phyloP scores from a whole-genome alignment of 2,113 vertebrate species.

The Chloropsis hardwickii region DNA sequence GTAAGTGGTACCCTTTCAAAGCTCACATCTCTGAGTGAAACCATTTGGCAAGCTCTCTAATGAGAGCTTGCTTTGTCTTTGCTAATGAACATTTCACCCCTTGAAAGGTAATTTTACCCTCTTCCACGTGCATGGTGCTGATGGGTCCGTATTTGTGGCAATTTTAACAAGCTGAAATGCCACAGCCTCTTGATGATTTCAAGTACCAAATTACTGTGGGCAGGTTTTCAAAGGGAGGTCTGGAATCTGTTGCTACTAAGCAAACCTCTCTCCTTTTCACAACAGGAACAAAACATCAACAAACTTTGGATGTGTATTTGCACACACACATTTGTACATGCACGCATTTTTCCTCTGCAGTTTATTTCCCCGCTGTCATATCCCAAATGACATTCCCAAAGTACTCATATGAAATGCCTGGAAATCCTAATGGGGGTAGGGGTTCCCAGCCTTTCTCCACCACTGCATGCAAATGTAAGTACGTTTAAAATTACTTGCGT shows the following conservation, averaged over 20 bases:
- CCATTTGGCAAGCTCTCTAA: not conserved
- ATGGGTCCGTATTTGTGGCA: fast-evolving
- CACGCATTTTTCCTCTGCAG: not conserved
- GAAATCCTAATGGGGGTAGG: not conserved
- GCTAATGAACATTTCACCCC: not conserved
- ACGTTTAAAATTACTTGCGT: no score
- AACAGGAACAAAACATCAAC: not conserved
- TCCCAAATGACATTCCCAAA: not conserved
- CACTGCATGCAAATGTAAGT: not conserved
- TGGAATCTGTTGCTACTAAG: not conserved
- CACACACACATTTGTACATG: not conserved
- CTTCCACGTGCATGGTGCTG: not conserved
- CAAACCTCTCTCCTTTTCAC: not conserved
- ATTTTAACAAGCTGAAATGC: not conserved
- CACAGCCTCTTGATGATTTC: not conserved
- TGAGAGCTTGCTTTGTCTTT: no score
- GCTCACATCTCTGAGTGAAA: not conserved
- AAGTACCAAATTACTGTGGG: not conserved
- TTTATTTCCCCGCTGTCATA: not conserved
- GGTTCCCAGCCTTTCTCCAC: not conserved
- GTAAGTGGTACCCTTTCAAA: not conserved
- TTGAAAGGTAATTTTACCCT: not conserved
- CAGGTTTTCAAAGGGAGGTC: not conserved
- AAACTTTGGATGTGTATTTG: not conserved
- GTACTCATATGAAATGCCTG: not conserved